These are phyloP conservation scores for Pseudomyrmex dendroicus DNA, from an alignment of 1,140 invertebrate species.

Conservation along the genomic window DNA sequence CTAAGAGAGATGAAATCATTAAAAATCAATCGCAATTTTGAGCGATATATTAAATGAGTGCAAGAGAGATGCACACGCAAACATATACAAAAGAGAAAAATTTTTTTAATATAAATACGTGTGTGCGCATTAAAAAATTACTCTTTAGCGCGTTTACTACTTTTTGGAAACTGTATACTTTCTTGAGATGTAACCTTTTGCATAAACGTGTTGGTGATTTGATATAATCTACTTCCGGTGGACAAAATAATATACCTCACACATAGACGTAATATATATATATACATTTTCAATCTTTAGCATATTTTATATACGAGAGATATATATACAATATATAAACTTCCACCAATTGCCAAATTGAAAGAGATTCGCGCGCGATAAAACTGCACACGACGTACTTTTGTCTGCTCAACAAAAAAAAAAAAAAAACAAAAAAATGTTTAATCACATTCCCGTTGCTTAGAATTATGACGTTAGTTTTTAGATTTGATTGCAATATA, in stretches of 20 bases:
- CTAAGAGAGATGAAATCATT: too few relatives aligned
- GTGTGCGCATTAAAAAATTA: constrained; percentile 27
- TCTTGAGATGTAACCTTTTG: background rate
- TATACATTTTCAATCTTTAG: background rate
- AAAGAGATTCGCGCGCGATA: constrained; percentile 9
- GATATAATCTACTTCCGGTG: constrained; percentile 2
- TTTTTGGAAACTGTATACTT: background rate
- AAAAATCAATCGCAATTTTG: too few relatives aligned
- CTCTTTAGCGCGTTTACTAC: background rate
- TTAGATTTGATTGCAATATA: constrained; percentile 41
- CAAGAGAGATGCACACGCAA: too few relatives aligned
- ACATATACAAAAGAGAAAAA: background rate
- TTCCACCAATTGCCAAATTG: background rate
- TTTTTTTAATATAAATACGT: constrained; percentile 1
- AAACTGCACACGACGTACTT: too few relatives aligned
- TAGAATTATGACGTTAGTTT: background rate
- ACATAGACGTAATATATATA: background rate
- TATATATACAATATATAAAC: background rate
- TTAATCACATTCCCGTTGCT: constrained; percentile 19
- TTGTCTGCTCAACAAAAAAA: too few relatives aligned
- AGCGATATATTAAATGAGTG: too few relatives aligned
- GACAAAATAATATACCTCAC: background rate
- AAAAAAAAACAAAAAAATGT: background rate
- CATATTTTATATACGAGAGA: background rate
- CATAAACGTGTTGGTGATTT: background rate